A percentile compares a stretch with the other conserved stretches of the same genome.
phyloP scores from a whole-genome alignment of 2,888 invertebrate species.

The Caenorhabditis virilis region DNA sequence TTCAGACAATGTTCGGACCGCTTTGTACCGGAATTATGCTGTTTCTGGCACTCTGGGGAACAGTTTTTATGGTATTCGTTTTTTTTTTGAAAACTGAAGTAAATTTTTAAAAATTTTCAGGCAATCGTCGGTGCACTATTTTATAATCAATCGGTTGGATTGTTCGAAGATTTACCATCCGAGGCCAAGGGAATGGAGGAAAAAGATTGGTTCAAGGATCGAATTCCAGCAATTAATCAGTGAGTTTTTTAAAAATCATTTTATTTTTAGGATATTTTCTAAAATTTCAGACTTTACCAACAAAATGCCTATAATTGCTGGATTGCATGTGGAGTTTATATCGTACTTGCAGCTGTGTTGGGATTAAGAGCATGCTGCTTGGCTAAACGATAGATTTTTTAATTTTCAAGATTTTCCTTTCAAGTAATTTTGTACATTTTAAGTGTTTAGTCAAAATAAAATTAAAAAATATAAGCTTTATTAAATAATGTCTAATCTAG shows the following conservation, averaged over 20 bases:
- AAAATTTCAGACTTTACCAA: conserved; percentile 38
- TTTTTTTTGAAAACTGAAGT: background rate
- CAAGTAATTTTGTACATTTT: background rate
- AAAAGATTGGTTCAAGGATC: conserved; percentile 6
- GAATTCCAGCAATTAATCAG: conserved; percentile 5
- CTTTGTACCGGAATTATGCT: conserved; percentile 51
- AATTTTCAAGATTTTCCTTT: background rate
- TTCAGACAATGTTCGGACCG: conserved; percentile 43
- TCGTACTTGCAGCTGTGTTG: conserved; percentile 37
- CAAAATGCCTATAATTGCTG: conserved; percentile 59
- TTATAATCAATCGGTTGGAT: conserved; percentile 55
- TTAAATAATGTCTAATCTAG: too few relatives aligned
- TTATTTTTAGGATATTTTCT: background rate
- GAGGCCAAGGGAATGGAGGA: conserved; percentile 14
- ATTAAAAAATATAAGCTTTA: too few relatives aligned
- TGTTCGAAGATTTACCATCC: conserved; percentile 55
- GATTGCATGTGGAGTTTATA: conserved; percentile 45
- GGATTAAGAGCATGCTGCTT: conserved; percentile 43
- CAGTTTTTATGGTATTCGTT: conserved; percentile 53
- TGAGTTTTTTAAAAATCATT: background rate
- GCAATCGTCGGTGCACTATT: conserved; percentile 50
- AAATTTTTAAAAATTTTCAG: conserved; percentile 19
- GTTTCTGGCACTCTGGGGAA: conserved; percentile 57
- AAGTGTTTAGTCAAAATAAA: conserved; percentile 8
- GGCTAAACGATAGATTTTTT: conserved; percentile 18